Evolutionary conservation across 2,888 invertebrate genomes (phyloP).

Genomic region (Harpalus rufipes): DNA sequence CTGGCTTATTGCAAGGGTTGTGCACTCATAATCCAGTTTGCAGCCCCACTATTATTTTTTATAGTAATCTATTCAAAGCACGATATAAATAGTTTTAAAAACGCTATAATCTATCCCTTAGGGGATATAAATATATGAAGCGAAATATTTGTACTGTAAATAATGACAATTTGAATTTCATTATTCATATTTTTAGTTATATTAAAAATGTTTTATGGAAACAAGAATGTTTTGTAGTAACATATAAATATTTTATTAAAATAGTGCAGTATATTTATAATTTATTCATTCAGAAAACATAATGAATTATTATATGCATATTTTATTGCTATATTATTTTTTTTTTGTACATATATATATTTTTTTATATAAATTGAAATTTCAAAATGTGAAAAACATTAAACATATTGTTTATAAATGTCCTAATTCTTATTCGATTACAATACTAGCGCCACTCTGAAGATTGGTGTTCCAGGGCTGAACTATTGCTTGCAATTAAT

Average conservation of each 20-base stretch:
- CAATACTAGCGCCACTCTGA: too few relatives aligned
- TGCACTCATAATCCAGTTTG: background rate
- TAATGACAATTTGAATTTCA: background rate
- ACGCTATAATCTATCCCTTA: constrained; percentile 2
- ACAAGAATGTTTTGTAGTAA: background rate
- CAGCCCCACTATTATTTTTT: background rate
- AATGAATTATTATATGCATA: background rate
- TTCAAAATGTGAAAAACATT: background rate
- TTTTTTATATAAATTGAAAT: background rate
- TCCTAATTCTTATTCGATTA: too few relatives aligned
- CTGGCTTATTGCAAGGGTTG: constrained; percentile 4
- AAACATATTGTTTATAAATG: too few relatives aligned
- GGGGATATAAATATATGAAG: background rate
- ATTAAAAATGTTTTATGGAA: background rate
- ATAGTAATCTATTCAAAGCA: background rate
- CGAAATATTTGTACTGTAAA: background rate
- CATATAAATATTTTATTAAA: background rate
- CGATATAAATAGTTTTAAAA: constrained; percentile 4
- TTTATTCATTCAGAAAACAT: background rate
- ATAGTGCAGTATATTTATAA: background rate
- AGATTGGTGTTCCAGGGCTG: too few relatives aligned
- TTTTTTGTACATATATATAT: background rate
- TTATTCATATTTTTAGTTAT: background rate
- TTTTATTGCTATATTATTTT: background rate
- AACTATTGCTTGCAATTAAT: too few relatives aligned